Evolutionary conservation across 2,113 vertebrate species (phyloP), one percentile per base, ranked within the genome.

Genomic region (Miniopterus natalensis): DNA sequence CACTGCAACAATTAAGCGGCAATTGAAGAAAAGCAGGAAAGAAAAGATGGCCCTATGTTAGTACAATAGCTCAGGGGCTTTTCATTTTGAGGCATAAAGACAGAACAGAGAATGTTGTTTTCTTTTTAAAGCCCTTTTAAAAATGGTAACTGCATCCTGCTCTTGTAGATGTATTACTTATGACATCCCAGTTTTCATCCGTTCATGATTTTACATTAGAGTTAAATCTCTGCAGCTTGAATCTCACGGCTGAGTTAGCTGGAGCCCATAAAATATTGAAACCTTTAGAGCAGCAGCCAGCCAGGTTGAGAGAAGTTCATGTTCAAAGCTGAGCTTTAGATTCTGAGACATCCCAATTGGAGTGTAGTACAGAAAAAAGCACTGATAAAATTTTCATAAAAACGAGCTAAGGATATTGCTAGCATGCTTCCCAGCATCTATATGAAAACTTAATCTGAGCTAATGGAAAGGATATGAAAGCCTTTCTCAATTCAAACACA

Each of bases 401-500:
- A 99, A 99, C 99, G 99, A 99, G 99, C 99, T 98, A 98, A 99
- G 99, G 99, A 99, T 99, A 99, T 99, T 99, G 99, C 99, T 99
- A 99, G 99, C 99, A 99, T 99, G 99, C 99, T 99, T 99, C 98
- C 98, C 98, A 99, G 99, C 99, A 99, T 99, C 99, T 99, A 98
- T 99, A 99, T 99, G 99, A 99, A 99, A 99, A 99, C 99, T 99
- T 99, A 99, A 99, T 99, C 99, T 98, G 99, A 99, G 99, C 99
- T 99, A 99, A 99, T 99, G 99, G 99, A 99, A 99, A 99, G 99
- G 99, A 99, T 99, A 99, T 99, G 99, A 99, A 99, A 99, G 99
- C 99, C 99, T 99, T 99, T 99, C 99, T 99, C 99, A 99, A 99
- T 99, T 99, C 99, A 99, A 99, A 99, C 99, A 99, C 98, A 99